phyloP scores from a whole-genome alignment of 2,797 vertebrate genomes.

The Anas acuta region DNA sequence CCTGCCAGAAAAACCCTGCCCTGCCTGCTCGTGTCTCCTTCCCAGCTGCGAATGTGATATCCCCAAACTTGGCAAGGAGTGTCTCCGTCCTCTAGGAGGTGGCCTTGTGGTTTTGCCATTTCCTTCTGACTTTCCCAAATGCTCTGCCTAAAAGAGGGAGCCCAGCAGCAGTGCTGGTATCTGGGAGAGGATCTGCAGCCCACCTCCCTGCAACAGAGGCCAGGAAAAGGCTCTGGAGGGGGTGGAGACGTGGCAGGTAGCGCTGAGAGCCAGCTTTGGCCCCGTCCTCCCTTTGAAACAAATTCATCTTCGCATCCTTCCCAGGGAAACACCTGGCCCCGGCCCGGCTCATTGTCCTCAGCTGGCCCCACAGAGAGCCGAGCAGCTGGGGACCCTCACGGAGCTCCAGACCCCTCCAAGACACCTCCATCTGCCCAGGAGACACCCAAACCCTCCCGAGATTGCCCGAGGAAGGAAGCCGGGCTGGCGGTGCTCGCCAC shows the following conservation, averaged over 20 bases:
- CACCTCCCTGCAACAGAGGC: not conserved
- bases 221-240: not conserved
- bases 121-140: not conserved
- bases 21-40: not conserved
- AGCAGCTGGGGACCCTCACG: not conserved
- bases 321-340: not conserved
- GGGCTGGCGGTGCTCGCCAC: not conserved
- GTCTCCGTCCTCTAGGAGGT: not conserved
- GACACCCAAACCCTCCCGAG: not conserved
- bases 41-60: not conserved
- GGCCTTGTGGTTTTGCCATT: not conserved
- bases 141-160: not conserved
- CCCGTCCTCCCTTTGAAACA: not conserved
- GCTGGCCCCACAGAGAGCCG: not conserved
- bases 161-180: not conserved
- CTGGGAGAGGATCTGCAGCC: not conserved
- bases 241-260: not conserved
- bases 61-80: not conserved
- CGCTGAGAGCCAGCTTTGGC: fast-evolving
- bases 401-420: not conserved
- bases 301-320: not conserved
- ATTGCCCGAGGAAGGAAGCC: not conserved
- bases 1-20: not conserved
- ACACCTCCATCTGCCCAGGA: not conserved
- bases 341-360: not conserved